Evolutionary conservation across 2,113 vertebrate genomes (phyloP).

Genomic region (Atherinomorus stipes): DNA sequence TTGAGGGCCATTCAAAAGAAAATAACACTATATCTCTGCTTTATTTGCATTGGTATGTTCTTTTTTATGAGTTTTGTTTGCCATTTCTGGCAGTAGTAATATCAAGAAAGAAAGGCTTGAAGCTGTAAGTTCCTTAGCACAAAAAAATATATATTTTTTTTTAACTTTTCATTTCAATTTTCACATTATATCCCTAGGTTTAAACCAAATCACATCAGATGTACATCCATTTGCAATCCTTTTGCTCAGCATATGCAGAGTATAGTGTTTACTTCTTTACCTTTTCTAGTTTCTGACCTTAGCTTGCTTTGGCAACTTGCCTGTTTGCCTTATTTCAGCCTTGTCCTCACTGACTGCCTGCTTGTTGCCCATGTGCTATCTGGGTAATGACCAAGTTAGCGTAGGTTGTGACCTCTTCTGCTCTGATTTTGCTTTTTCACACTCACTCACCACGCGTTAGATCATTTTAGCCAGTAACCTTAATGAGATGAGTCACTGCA

Average conservation of each 20-base stretch:
- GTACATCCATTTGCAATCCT: neutral
- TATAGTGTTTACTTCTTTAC: neutral
- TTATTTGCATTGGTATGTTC: conserved; percentile 50
- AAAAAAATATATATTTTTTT: too few species aligned
- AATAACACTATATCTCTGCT: conserved; percentile 41
- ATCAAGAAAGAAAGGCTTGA: conserved; percentile 36
- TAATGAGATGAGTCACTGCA: neutral
- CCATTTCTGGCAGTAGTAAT: conserved; percentile 32
- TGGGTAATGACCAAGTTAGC: neutral
- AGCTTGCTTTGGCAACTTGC: neutral
- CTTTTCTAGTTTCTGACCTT: neutral
- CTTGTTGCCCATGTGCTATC: neutral
- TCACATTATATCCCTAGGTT: too few species aligned
- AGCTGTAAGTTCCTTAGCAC: conserved; percentile 17
- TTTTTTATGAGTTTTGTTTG: conserved; percentile 34
- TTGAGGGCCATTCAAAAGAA: conserved; percentile 45
- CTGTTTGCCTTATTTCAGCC: neutral
- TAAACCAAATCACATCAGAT: too few species aligned
- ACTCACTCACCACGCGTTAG: neutral
- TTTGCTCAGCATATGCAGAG: neutral
- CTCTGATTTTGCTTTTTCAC: neutral
- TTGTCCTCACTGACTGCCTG: neutral
- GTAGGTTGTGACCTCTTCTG: neutral
- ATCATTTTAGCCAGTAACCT: neutral
- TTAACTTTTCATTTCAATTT: too few species aligned